phyloP scores from a whole-genome alignment of 1,140 invertebrate genomes.

The Platyscapa corneri region DNA sequence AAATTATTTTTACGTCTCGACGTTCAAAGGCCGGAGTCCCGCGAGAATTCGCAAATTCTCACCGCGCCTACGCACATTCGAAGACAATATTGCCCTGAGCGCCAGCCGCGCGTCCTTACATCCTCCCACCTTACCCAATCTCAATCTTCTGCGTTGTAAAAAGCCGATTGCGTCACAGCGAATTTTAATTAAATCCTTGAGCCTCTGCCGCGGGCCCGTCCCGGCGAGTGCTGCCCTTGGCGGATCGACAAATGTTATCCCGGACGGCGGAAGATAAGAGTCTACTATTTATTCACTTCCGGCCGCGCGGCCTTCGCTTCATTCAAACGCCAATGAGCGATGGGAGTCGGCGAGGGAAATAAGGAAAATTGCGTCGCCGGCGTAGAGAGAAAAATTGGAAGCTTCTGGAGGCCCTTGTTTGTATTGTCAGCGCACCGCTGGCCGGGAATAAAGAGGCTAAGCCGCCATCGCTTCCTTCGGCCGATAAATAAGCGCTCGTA shows the following conservation, averaged over 20 bases:
- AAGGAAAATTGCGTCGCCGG: conserved; percentile 18
- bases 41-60: conserved; percentile 49
- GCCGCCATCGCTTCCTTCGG: conserved; percentile 28
- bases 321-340: conserved; percentile 43
- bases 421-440: neutral
- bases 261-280: neutral
- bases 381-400: neutral
- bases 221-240: neutral
- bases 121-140: conserved; percentile 38
- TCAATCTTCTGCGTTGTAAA: conserved; percentile 34
- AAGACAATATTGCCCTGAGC: neutral
- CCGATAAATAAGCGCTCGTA: conserved; percentile 73
- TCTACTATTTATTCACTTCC: conserved; percentile 7
- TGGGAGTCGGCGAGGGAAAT: neutral
- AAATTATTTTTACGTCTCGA: conserved; percentile 68
- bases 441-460: conserved; percentile 3
- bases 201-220: neutral
- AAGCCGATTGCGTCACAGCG: neutral
- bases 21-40: conserved; percentile 61
- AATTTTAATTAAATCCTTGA: conserved; percentile 32
- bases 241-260: conserved; percentile 36
- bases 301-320: neutral
- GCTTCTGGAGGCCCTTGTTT: neutral
- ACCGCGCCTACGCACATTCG: neutral
- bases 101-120: neutral